Evolutionary conservation across 2,797 vertebrate species (phyloP).

Genomic region (Argentina silus): DNA sequence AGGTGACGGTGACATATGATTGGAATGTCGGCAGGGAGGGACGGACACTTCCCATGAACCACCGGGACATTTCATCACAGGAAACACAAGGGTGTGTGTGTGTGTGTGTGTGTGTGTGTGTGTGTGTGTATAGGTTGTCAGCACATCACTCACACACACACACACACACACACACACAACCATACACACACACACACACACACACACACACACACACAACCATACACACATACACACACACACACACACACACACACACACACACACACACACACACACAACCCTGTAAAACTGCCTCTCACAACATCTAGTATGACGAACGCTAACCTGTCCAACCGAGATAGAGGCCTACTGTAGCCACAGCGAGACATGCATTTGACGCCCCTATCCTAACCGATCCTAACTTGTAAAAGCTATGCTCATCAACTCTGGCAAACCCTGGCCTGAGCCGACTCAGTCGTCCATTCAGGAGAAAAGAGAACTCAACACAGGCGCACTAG

Average conservation of each 20-base stretch:
- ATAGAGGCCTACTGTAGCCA: too few species aligned
- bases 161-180: background rate
- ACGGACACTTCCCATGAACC: background rate
- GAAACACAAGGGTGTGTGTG: background rate
- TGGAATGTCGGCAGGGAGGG: conserved; percentile 3
- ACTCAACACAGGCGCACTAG: too few species aligned
- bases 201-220: too few species aligned
- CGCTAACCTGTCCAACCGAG: background rate
- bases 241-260: too few species aligned
- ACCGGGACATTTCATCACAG: conserved; percentile 6
- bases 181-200: background rate
- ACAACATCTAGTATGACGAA: background rate
- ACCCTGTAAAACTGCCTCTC: background rate
- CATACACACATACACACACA: background rate
- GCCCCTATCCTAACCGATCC: background rate
- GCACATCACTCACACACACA: background rate
- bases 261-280: too few species aligned
- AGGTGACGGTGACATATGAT: conserved; percentile 12
- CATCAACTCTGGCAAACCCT: too few species aligned
- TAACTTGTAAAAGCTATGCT: too few species aligned
- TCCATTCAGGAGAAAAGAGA: too few species aligned
- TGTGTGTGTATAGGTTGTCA: conserved; percentile 6
- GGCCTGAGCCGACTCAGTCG: too few species aligned
- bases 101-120: background rate
- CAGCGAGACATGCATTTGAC: too few species aligned